These are phyloP conservation scores for Hemiprocne comata DNA, from an alignment of 2,113 vertebrate species.

Conservation along the genomic window DNA sequence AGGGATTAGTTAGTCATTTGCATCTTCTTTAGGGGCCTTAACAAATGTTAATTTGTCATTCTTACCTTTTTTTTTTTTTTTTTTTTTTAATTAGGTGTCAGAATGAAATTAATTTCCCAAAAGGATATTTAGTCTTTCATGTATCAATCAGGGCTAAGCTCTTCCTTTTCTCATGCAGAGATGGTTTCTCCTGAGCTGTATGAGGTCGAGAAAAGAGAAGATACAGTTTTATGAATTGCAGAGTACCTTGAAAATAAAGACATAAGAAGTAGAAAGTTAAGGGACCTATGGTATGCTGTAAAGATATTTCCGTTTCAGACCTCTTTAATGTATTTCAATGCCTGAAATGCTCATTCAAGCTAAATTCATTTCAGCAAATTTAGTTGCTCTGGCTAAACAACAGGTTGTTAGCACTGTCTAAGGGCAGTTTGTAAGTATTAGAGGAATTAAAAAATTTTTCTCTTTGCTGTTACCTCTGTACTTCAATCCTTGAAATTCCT, in stretches of 20 bases:
- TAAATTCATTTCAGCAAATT: not conserved
- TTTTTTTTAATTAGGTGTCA: not conserved
- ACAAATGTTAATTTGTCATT: conserved; percentile 56
- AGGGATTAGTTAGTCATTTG: conserved; percentile 52
- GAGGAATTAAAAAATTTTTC: not conserved
- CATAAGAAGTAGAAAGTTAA: not conserved
- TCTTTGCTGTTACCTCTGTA: not conserved
- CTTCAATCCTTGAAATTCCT: not conserved
- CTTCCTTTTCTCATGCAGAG: conserved; percentile 15
- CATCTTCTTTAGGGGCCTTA: conserved; percentile 44
- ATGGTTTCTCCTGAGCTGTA: not conserved
- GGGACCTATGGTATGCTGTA: not conserved
- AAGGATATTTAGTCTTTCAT: conserved; percentile 58
- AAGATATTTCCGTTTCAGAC: not conserved
- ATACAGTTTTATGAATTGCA: not conserved
- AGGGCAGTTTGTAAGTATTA: not conserved
- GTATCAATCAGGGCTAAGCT: conserved; percentile 33
- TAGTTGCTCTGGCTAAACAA: not conserved
- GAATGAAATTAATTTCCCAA: conserved; percentile 15
- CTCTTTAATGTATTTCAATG: not conserved
- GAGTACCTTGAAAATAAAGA: not conserved
- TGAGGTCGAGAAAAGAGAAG: not conserved
- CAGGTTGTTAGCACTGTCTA: not conserved
- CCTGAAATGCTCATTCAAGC: not conserved
- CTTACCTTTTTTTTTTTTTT: not conserved